phyloP scores from a whole-genome alignment of 2,113 vertebrate genomes.

The Mormyrus lacerda region DNA sequence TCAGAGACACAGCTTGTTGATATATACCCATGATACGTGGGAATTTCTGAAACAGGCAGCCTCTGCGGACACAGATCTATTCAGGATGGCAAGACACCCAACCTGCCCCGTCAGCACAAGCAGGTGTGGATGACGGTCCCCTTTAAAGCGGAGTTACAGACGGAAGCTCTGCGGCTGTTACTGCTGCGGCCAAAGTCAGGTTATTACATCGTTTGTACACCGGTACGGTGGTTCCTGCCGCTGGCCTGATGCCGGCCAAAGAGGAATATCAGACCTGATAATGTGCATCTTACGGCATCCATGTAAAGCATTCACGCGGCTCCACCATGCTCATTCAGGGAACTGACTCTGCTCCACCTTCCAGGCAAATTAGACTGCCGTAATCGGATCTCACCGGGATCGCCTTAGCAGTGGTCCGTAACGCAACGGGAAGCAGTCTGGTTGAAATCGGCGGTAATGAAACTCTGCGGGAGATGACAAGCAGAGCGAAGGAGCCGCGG shows the following conservation, averaged over 20 bases:
- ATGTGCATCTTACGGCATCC: not conserved
- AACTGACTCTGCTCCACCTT: not conserved
- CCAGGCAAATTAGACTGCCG: not conserved
- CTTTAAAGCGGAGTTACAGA: not conserved
- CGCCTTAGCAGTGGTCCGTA: too few relatives aligned
- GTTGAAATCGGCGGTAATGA: not conserved
- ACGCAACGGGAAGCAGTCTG: not conserved
- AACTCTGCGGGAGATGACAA: not conserved
- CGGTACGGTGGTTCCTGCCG: not conserved
- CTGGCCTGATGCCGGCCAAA: not conserved
- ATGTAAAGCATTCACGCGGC: too few relatives aligned
- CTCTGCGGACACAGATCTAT: not conserved
- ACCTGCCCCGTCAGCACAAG: too few relatives aligned
- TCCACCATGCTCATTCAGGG: not conserved
- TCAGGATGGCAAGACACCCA: not conserved
- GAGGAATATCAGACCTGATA: not conserved
- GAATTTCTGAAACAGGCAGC: not conserved
- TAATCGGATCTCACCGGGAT: not conserved
- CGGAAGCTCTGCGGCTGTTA: not conserved
- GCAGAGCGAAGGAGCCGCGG: too few relatives aligned
- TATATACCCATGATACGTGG: not conserved
- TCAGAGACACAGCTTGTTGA: not conserved
- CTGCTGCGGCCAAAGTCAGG: not conserved
- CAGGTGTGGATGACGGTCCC: not conserved
- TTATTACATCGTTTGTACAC: not conserved